Percentiles rank a stretch among this genome's conserved stretches.
Conservation (phyloP, 92 coral and sea anemone genomes). For the Ricordea florida region DNA sequence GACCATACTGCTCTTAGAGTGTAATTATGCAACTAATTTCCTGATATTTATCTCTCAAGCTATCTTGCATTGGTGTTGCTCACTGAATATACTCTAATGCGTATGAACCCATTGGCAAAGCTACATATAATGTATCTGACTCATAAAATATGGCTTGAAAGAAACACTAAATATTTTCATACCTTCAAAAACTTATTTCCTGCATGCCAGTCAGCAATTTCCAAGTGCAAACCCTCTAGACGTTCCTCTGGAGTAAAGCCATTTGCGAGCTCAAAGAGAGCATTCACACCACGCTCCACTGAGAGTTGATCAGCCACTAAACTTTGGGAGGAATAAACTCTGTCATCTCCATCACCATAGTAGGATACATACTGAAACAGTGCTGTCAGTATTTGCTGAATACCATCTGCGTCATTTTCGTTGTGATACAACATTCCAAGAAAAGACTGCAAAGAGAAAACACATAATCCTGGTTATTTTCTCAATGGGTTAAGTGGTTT, state of each 20-base stretch:
- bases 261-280: conserved; percentile 42
- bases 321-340: conserved; percentile 50
- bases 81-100: conserved; percentile 21
- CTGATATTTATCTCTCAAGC: conserved; percentile 4
- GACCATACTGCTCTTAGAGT: conserved; percentile 8
- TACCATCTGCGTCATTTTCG: conserved; percentile 70
- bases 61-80: conserved; percentile 7
- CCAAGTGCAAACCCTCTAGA: conserved; percentile 51
- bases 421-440: conserved; percentile 61
- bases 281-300: conserved; percentile 67
- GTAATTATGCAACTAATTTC: conserved; percentile 9
- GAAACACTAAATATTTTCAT: conserved; percentile 15
- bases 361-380: conserved; percentile 47
- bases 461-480: neutral
- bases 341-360: conserved; percentile 40
- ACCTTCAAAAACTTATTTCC: conserved; percentile 64
- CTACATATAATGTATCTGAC: conserved; percentile 20
- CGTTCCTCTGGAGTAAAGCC: conserved; percentile 64
- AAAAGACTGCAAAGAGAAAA: conserved; percentile 42
- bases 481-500: conserved; percentile 9
- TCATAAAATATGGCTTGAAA: conserved; percentile 35
- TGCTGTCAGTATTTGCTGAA: conserved; percentile 47
- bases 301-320: conserved; percentile 66
- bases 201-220: conserved; percentile 70
- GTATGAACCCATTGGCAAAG: conserved; percentile 18